These are phyloP conservation scores for Vanessa atalanta DNA, from an alignment of 1,140 invertebrate genomes.

Conservation along the genomic window DNA sequence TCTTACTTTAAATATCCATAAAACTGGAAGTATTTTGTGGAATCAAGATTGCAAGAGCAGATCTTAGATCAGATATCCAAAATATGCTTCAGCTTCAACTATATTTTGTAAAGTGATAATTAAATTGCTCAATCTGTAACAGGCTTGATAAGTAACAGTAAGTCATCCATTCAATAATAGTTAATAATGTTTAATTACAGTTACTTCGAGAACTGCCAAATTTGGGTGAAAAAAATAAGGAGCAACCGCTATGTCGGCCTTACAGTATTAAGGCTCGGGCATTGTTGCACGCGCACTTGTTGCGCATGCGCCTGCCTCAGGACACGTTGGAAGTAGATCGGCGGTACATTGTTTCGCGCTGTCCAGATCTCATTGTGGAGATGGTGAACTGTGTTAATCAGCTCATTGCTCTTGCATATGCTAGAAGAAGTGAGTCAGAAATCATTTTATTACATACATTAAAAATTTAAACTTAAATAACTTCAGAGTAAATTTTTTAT, in stretches of 20 bases:
- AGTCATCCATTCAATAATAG: no score
- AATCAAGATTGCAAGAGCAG: no score
- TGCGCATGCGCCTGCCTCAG: conserved; percentile 89
- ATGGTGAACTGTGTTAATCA: conserved; percentile 98
- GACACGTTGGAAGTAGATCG: conserved; percentile 92
- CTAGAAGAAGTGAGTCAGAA: conserved; percentile 88
- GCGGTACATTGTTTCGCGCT: conserved; percentile 94
- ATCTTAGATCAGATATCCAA: no score
- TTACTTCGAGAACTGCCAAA: conserved; percentile 95
- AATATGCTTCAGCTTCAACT: no score
- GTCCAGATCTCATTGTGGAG: conserved; percentile 97
- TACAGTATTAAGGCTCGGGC: conserved; percentile 98
- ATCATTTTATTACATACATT: not conserved
- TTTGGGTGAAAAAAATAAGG: conserved; percentile 97
- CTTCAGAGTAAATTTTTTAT: no score
- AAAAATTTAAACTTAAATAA: not conserved
- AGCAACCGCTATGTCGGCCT: conserved; percentile 94
- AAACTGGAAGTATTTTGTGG: no score
- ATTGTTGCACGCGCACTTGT: conserved; percentile 96
- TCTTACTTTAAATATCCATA: no score
- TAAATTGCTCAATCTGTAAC: no score
- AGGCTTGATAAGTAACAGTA: no score
- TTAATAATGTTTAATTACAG: conserved; percentile 77
- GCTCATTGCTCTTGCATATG: conserved; percentile 94
- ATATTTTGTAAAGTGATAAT: no score